Conservation (phyloP, 2,113 vertebrate genomes). For the Chascanopsetta lugubris region DNA sequence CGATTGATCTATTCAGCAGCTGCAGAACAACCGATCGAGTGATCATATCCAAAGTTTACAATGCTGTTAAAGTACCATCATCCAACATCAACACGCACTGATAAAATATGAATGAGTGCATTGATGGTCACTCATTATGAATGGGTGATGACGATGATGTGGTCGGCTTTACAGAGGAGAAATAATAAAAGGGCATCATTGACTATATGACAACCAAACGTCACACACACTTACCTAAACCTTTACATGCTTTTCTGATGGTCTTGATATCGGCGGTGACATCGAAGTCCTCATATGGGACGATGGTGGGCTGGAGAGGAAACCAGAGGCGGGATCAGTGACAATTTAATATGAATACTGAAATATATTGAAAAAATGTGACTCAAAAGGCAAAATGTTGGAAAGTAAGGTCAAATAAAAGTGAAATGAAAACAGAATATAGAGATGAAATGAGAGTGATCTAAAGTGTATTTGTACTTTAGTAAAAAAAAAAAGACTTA, state of each 20-base stretch:
- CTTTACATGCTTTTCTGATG: conserved; percentile 82
- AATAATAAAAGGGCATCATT: neutral
- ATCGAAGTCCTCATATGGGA: conserved; percentile 82
- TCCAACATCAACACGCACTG: too few species aligned
- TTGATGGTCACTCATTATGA: neutral
- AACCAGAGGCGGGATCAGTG: neutral
- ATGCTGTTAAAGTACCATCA: too few species aligned
- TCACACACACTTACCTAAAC: conserved; percentile 73
- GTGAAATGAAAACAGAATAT: neutral
- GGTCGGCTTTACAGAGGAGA: too few species aligned
- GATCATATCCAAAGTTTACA: too few species aligned
- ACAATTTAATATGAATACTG: too few species aligned
- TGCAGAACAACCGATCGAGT: too few species aligned
- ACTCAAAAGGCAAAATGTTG: neutral
- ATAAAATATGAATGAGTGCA: neutral
- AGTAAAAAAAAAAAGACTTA: too few species aligned
- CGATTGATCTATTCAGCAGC: too few species aligned
- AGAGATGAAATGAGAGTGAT: too few species aligned
- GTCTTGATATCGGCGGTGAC: conserved; percentile 80
- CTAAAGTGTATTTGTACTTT: too few species aligned
- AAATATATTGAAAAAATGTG: neutral
- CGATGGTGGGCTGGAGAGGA: conserved; percentile 77
- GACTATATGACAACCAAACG: neutral
- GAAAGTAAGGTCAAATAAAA: neutral
- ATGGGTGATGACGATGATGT: neutral